Base-by-base conservation (phyloP, 2,113 vertebrate species). In the Phyllopteryx taeniolatus region DNA sequence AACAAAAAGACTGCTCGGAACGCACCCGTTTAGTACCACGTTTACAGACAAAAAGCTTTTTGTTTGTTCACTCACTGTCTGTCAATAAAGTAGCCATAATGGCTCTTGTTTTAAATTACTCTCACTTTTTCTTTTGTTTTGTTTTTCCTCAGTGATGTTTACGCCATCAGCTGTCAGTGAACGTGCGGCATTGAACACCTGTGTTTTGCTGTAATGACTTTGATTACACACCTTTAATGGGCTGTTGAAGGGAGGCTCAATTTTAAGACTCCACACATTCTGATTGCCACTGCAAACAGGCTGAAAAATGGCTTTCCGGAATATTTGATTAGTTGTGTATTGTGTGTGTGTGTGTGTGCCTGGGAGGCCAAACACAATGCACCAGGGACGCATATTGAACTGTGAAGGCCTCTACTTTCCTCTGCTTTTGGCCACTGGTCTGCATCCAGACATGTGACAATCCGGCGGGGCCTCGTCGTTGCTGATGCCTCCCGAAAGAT, bases 381-480 rank as follows among this genome's bases (percentile, higher is more conserved):
- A 75, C 68, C 82, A 80, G 81, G 68, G 79, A 82, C 77, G 75
- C 76, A 78, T 72, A 77, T 75, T 84, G 68, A 65, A 75, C 78
- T 83, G 84, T 70, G 77, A 84, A 83, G 72, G 82, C 80, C 85
- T 72, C 64, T 62, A 66, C 76, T 83, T 81, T 72, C 61, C 39
- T 70, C 74, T 74, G 64, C 68, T 83, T 85, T 84, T 85, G 76
- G 70, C 68, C 74, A 77, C 74, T 83, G 89, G 88, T 89, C 89
- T 90, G 90, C 86, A 92, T 90, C 90, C 90, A 89, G 82, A 91
- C 85, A 83, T 84, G 63, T 83, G 91, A 92, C 92, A 88, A 82
- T 86, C 88, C 89, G 75, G 83, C 81, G 84, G 80, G 84, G 70
- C 84, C 64, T 47, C 44, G 22, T 85, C 76, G 47, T 82, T 76